These are phyloP conservation scores for Hemibagrus wyckioides DNA, from an alignment of 2,113 vertebrate genomes.

Conservation along the genomic window DNA sequence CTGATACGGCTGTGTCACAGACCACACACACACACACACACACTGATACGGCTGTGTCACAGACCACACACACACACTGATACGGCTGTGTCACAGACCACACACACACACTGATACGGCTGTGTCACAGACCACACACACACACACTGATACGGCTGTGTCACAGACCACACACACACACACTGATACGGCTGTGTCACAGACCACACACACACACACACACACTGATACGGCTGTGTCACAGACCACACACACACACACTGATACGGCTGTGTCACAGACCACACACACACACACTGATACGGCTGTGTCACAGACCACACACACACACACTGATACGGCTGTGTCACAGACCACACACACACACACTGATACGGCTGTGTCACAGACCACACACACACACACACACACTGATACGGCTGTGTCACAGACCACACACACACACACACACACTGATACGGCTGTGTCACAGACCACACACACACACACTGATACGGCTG, in stretches of 20 bases:
- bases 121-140: background rate
- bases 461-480: background rate
- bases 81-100: too few relatives aligned
- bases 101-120: background rate
- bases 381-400: too few relatives aligned
- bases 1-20: too few relatives aligned
- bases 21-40: background rate
- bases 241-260: background rate
- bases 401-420: background rate
- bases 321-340: too few relatives aligned
- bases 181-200: too few relatives aligned
- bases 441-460: background rate
- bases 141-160: too few relatives aligned
- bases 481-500: too few relatives aligned
- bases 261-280: too few relatives aligned
- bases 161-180: too few relatives aligned
- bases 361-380: too few relatives aligned
- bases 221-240: background rate
- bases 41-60: background rate
- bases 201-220: background rate
- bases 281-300: background rate
- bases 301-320: background rate
- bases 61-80: background rate
- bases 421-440: background rate
- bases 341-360: too few relatives aligned